Base-by-base conservation (phyloP, 2,888 invertebrate genomes). In the Thera obeliscata region DNA sequence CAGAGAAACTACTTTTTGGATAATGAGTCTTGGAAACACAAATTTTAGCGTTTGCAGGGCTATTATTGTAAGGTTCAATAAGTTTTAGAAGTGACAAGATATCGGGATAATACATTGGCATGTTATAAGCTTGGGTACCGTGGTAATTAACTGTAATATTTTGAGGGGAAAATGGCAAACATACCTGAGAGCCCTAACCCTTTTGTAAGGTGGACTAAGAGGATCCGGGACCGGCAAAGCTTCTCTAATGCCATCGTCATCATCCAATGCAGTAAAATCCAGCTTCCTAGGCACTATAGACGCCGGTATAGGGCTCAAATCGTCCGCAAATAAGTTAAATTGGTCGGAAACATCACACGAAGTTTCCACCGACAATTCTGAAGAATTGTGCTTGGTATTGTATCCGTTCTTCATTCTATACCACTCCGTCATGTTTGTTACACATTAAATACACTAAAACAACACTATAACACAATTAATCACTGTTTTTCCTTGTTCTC, bases 281-380 rank as follows among this genome's bases (percentile, higher is more conserved):
- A 95, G 87, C 87, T 95, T 95, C 77, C 95, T 94, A 9, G 95
- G 95, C 80, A 94, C 91, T 76, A 94, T 94, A 66, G 89, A 83
- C 69, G 88, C 87, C 65, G 93, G 92, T 76, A 94, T 94, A 54
- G 95, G 95, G 77, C 95, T 95, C 73, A 94, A 87, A 86, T 94
- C 95, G 66, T 93, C 94, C 75, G 95, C 95, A 80, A 95, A 94
- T 78, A 89, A 85, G 80, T 95, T 95, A 79, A 95, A 95, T 38
- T 92, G 88, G 82, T 95, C 95, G 82, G 95, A 95, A 89, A 95
- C 94, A 86, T 96, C 95, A 88, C 95, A 94, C 74, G 95, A 95
- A 76, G 91, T 94, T 88, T 95, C 95, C 77, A 91, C 92, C 70
- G 94, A 95, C 75, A 95, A 84, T 85, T 94, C 94, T 70, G 94